Conservation (phyloP, 2,888 invertebrate species). For the Eupeodes latifasciatus region DNA sequence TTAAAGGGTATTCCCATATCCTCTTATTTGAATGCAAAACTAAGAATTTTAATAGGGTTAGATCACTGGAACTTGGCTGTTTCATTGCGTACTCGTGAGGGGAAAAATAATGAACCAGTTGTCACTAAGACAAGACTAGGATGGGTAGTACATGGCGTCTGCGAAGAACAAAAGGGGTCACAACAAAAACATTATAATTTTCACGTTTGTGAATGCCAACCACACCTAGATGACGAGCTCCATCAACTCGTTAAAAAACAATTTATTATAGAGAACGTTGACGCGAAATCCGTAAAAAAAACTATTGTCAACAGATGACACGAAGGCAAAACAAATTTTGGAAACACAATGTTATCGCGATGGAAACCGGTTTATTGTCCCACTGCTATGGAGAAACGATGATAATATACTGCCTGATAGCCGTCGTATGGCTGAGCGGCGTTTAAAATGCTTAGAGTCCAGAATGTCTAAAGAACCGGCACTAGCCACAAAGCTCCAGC, state of each 20-base stretch:
- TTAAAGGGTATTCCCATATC: too few relatives aligned
- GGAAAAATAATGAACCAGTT: neutral
- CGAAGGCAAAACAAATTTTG: neutral
- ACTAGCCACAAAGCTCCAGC: neutral
- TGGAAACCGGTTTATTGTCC: neutral
- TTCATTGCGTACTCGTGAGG: too few relatives aligned
- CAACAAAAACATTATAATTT: neutral
- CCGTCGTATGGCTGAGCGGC: too few relatives aligned
- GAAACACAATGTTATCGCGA: neutral
- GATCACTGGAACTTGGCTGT: too few relatives aligned
- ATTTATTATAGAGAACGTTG: neutral
- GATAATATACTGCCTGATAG: too few relatives aligned
- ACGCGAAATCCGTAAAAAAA: neutral
- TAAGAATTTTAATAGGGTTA: too few relatives aligned
- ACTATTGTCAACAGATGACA: neutral
- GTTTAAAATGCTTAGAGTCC: too few relatives aligned
- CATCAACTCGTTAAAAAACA: neutral
- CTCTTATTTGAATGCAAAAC: too few relatives aligned
- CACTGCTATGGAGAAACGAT: neutral
- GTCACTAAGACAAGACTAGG: slow-evolving; percentile 6
- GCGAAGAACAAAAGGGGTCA: neutral
- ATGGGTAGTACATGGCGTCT: neutral
- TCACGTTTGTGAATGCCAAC: slow-evolving; percentile 5
- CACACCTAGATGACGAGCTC: neutral
- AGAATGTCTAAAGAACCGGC: neutral